Base-by-base conservation (phyloP, 2,888 invertebrate genomes). In the Orthosia incerta region DNA sequence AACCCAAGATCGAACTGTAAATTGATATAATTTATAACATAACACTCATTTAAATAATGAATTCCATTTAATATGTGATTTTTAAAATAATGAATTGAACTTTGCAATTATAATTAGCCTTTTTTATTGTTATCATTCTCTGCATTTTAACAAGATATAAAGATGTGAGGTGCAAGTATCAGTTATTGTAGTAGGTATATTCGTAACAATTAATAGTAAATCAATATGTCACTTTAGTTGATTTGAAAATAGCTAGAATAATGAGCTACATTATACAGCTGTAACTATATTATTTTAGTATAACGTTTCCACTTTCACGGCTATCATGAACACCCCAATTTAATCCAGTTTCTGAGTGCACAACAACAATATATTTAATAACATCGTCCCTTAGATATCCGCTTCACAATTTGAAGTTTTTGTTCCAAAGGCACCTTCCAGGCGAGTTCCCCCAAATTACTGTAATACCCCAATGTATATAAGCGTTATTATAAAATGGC, bases 361-460 rank as follows among this genome's bases (percentile, higher is more conserved):
- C 76, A 78, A 71, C 65, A 78, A 78, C 71, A 86, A 80, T 76
- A 71, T 39, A 64, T 72, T 65, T 80, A 86, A 76, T 75, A 80
- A 64, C 69, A 70, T 68, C 68, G 74, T 76, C 79, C 77, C 66
- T 79, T 77, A 79, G 75, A 84, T 80, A 85, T 82, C 74, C 75
- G 67, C 76, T 80, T 70, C 66, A 78, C 83, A 86, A 81, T 79
- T 85, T 79, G 57, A 77, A 73, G 78, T 74, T 86, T 86, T 83
- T 82, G 80, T 86, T 77, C 71, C 71, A 64, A 71, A 60, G 39
- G 62, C 55, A 50, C 62, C 82, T 87, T 86, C 86, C 86, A 85
- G 84, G 78, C 85, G 86, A 86, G 82, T 87, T 86, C 85, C 83
- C 85, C 84, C 86, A 89, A 88, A 89, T 89, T 89, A 89, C 87